These are phyloP conservation scores for Lepidochrysops patricia DNA, from an alignment of 2,888 invertebrate genomes.

Conservation along the genomic window DNA sequence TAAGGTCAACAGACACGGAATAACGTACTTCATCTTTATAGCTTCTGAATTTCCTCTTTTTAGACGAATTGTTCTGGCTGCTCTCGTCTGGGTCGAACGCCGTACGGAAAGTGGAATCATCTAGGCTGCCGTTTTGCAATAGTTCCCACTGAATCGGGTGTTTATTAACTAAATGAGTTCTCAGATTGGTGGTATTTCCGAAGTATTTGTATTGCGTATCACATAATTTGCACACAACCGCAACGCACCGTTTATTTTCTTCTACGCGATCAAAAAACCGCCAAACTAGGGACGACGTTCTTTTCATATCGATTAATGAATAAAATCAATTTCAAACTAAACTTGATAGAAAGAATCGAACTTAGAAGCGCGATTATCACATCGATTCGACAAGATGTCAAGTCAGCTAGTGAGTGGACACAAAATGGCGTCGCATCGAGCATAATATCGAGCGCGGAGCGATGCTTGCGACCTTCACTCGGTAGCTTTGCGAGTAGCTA, in stretches of 20 bases:
- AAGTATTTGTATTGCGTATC: constrained; percentile 63
- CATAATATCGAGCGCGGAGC: constrained; percentile 37
- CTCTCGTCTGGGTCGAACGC: constrained; percentile 38
- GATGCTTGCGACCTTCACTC: constrained; percentile 37
- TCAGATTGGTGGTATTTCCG: constrained; percentile 63
- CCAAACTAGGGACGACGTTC: constrained; percentile 61
- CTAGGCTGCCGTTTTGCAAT: constrained; percentile 48
- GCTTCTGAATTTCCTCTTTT: constrained; percentile 43
- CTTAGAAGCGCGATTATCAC: constrained; percentile 41
- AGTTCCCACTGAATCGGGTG: constrained; percentile 68
- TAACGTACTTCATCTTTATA: constrained; percentile 59
- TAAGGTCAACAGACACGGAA: constrained; percentile 48
- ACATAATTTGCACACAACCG: constrained; percentile 65
- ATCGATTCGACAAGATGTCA: constrained; percentile 53
- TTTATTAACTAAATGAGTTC: constrained; percentile 56
- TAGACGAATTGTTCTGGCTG: constrained; percentile 28
- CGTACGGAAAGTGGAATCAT: constrained; percentile 37
- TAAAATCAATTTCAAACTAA: constrained; percentile 47
- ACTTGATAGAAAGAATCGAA: constrained; percentile 35
- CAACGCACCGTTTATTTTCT: constrained; percentile 48
- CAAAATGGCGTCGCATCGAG: constrained; percentile 37
- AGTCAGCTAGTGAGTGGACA: constrained; percentile 32
- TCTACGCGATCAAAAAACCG: constrained; percentile 59
- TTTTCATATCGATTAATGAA: constrained; percentile 52
- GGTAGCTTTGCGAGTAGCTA: no score